These are phyloP conservation scores for Salvelinus alpinus DNA, from an alignment of 2,113 vertebrate genomes.

Conservation along the genomic window DNA sequence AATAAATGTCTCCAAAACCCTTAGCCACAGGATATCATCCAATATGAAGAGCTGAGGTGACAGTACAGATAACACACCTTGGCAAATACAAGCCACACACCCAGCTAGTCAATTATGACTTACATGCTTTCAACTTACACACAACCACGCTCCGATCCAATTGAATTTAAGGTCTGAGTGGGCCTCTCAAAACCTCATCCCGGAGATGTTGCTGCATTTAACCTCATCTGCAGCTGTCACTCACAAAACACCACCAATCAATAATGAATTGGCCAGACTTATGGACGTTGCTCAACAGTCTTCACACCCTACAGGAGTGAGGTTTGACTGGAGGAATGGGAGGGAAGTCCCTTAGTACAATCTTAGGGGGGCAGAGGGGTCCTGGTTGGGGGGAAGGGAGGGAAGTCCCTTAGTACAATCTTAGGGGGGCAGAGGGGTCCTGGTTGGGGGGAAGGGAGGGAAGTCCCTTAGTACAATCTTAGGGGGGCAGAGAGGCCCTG, in stretches of 20 bases:
- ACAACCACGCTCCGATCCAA: slow-evolving; percentile 2
- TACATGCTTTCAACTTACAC: background rate
- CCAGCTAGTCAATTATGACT: slow-evolving; percentile 1
- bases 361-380: slow-evolving; percentile 11
- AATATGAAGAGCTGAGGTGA: background rate
- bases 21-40: background rate
- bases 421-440: background rate
- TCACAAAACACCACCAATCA: slow-evolving; percentile 19
- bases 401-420: background rate
- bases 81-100: slow-evolving; percentile 15
- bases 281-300: slow-evolving; percentile 18
- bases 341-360: slow-evolving; percentile 15
- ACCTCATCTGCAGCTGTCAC: background rate
- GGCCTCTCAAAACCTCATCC: background rate
- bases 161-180: slow-evolving; percentile 3
- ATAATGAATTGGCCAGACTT: slow-evolving; percentile 19
- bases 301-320: slow-evolving; percentile 1
- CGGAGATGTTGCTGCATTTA: background rate
- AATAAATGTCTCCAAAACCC: slow-evolving; percentile 10
- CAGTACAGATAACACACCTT: background rate
- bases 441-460: too few relatives aligned
- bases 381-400: background rate
- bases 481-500: too few relatives aligned
- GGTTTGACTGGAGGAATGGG: slow-evolving; percentile 12
- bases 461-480: too few relatives aligned